phyloP scores from a whole-genome alignment of 1,140 invertebrate species.

The Trachelipus rathkii region DNA sequence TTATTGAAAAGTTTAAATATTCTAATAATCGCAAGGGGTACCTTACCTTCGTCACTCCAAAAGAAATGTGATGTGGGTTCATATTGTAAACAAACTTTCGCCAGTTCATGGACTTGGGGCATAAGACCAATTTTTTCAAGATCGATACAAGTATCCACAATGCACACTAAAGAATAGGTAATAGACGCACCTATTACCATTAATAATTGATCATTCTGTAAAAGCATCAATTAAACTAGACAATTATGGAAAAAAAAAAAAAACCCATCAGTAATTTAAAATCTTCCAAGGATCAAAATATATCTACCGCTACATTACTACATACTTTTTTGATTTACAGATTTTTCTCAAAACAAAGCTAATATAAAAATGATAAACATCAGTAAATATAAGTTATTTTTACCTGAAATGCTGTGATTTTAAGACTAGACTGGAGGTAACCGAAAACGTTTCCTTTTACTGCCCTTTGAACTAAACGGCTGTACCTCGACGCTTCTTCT shows the following conservation, averaged over 20 bases:
- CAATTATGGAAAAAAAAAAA: no score
- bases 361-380: no score
- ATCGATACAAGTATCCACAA: constrained; percentile 26
- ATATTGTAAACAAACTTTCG: constrained; percentile 31
- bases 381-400: neutral
- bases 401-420: constrained; percentile 35
- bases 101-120: constrained; percentile 31
- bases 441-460: constrained; percentile 36
- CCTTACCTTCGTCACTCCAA: constrained; percentile 42
- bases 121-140: constrained; percentile 21
- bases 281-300: no score
- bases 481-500: constrained; percentile 17
- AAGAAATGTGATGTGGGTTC: constrained; percentile 39
- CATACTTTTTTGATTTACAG: no score
- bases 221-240: neutral
- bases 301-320: no score
- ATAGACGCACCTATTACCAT: constrained; percentile 33
- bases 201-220: constrained; percentile 36
- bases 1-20: no score
- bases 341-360: no score
- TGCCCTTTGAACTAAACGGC: constrained; percentile 22
- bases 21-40: no score
- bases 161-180: constrained; percentile 40
- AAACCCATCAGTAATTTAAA: no score
- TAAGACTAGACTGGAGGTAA: constrained; percentile 36